Percentiles rank a stretch among this genome's conserved stretches.
phyloP scores from a whole-genome alignment of 2,797 vertebrate genomes.

The Peromyscus attwateri region DNA sequence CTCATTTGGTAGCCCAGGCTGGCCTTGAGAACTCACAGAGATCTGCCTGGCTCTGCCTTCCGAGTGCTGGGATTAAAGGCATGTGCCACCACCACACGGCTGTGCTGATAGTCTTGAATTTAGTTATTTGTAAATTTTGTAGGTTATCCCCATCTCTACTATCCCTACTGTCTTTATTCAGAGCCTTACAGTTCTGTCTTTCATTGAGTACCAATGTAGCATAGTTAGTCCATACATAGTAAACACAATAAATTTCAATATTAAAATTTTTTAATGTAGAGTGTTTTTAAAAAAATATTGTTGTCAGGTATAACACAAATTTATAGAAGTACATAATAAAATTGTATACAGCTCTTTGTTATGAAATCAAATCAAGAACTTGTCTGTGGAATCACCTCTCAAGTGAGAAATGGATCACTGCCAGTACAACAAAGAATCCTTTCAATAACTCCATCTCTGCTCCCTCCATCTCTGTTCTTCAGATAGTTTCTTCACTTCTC shows the following conservation, averaged over 20 bases:
- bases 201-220: not conserved
- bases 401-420: not conserved
- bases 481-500: not conserved
- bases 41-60: no score
- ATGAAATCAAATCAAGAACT: not conserved
- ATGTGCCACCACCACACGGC: no score
- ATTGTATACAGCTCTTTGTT: not conserved
- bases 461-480: not conserved
- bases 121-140: constrained; percentile 22
- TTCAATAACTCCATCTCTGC: not conserved
- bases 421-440: not conserved
- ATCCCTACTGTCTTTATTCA: not conserved
- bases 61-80: no score
- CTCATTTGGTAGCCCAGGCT: no score
- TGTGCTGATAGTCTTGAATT: not conserved
- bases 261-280: not conserved
- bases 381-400: not conserved
- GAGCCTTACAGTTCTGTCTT: not conserved
- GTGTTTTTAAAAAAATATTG: not conserved
- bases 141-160: not conserved
- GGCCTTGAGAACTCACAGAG: no score
- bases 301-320: not conserved
- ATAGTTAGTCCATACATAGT: not conserved
- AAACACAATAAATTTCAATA: not conserved
- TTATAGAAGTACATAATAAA: not conserved